These are phyloP conservation scores for Otocyon megalotis DNA, from an alignment of 2,113 vertebrate species.

Conservation along the genomic window DNA sequence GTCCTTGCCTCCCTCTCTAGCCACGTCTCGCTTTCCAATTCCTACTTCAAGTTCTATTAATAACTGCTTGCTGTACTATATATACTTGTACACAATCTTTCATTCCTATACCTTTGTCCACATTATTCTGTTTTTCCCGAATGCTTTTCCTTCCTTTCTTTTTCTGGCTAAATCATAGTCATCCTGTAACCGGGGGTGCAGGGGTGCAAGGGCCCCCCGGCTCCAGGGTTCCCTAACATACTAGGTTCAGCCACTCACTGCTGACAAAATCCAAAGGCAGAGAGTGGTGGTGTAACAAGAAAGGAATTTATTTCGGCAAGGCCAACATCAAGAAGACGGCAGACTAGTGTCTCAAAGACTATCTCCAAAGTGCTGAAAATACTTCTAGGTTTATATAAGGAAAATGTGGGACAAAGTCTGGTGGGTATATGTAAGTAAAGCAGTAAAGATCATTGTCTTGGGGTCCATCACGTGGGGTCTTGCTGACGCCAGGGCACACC, in stretches of 20 bases:
- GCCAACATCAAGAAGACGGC: not conserved
- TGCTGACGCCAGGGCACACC: not conserved
- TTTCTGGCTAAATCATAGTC: not conserved
- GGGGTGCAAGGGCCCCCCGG: not conserved
- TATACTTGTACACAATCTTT: not conserved
- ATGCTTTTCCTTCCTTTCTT: not conserved
- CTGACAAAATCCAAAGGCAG: not conserved
- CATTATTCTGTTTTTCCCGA: not conserved
- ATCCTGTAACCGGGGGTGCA: not conserved
- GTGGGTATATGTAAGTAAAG: not conserved
- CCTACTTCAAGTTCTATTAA: not conserved
- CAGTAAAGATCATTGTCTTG: not conserved
- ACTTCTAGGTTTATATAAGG: not conserved
- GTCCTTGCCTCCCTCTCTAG: not conserved
- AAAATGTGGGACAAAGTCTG: not conserved
- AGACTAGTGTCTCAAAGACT: not conserved
- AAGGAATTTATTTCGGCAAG: not conserved
- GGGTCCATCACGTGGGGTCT: not conserved
- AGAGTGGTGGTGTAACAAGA: not conserved
- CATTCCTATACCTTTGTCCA: not conserved
- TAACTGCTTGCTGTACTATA: not conserved
- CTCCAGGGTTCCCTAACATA: not conserved
- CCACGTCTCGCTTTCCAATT: not conserved
- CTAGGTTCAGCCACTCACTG: not conserved
- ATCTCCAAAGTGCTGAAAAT: not conserved